These are phyloP conservation scores for Embidobia sp. DNA, from an alignment of 2,888 invertebrate genomes.

Conservation along the genomic window DNA sequence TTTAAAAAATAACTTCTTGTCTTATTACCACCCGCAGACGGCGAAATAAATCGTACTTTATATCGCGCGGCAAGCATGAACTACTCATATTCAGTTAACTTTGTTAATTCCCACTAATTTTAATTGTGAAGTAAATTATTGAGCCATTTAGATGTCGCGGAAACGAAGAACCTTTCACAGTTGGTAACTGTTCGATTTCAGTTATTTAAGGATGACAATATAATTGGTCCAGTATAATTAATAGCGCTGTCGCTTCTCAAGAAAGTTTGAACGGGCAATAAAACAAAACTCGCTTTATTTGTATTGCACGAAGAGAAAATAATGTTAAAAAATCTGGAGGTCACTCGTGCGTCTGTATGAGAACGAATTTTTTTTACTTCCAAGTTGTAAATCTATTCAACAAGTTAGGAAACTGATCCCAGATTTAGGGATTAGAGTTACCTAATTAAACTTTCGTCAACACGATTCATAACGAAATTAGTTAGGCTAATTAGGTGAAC, in stretches of 20 bases:
- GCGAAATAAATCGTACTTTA: conserved; percentile 32
- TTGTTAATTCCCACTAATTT: conserved; percentile 13
- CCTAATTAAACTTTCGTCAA: conserved; percentile 47
- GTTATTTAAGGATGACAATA: not conserved
- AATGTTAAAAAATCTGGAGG: too few relatives aligned
- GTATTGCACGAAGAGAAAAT: too few relatives aligned
- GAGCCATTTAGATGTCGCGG: not conserved
- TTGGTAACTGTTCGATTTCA: not conserved
- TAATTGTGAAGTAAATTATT: conserved; percentile 25
- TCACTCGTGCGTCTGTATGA: too few relatives aligned
- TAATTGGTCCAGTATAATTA: too few relatives aligned
- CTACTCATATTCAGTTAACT: conserved; percentile 29
- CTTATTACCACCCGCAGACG: conserved; percentile 22
- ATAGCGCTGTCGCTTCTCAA: too few relatives aligned
- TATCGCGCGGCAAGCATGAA: conserved; percentile 24
- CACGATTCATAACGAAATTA: conserved; percentile 46
- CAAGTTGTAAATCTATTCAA: conserved; percentile 18
- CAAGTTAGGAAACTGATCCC: conserved; percentile 38
- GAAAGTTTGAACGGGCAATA: too few relatives aligned
- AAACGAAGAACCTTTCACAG: not conserved
- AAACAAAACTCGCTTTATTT: too few relatives aligned
- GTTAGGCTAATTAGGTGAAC: conserved; percentile 24
- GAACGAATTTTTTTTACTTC: too few relatives aligned
- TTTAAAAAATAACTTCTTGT: conserved; percentile 37
- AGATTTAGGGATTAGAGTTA: conserved; percentile 41